Evolutionary conservation across 2,113 vertebrate species (phyloP), one percentile per base, ranked within the genome.

Genomic region (Zosterops borbonicus): DNA sequence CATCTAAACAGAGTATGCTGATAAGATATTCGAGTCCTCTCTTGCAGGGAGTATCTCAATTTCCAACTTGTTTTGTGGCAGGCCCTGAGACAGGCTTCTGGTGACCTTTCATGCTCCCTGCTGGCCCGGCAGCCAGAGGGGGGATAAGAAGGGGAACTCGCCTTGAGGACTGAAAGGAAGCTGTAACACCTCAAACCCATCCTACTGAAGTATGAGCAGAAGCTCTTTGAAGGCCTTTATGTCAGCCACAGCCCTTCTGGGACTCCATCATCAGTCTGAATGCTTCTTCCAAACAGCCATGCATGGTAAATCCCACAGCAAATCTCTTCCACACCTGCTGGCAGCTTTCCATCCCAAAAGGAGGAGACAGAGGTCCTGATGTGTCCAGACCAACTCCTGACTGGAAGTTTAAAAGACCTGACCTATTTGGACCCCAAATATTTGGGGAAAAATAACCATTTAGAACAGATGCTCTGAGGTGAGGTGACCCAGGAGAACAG

Each of bases 51-150:
- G 21, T 1, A 0, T 27, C 79, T 75, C 44, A 10, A 14, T 70
- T 89, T 83, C 63, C 39, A 39, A 3, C 22, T 9, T 67, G 21
- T 84, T 92, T 63, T 70, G 37, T 60, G 84, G 21, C 55, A 75
- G 56, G 37, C 24, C 53, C 50, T 52, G 21, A 55, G 73, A 87
- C 17, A 77, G 37, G 23, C 2, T 0, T 74, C 64, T 87, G 65
- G n/a, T 42, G 29, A 74, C 60, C 25, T 5, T 63, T 78, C 33
- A 11, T 24, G 39, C 15, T 87, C 55, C 55, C 42, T 0, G 0
- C 50, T 70, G 59, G 46, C 55, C 39, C 46, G 47, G 49, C 47
- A 89, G 49, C 58, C 39, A 29, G 62, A 63, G 21, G 16, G 82
- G 35, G 19, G 47, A 46, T 29, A 39, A 75, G 49, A 39, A 74